Base-by-base conservation (phyloP, 2,797 vertebrate genomes). In the Platyrinchus mystaceus region DNA sequence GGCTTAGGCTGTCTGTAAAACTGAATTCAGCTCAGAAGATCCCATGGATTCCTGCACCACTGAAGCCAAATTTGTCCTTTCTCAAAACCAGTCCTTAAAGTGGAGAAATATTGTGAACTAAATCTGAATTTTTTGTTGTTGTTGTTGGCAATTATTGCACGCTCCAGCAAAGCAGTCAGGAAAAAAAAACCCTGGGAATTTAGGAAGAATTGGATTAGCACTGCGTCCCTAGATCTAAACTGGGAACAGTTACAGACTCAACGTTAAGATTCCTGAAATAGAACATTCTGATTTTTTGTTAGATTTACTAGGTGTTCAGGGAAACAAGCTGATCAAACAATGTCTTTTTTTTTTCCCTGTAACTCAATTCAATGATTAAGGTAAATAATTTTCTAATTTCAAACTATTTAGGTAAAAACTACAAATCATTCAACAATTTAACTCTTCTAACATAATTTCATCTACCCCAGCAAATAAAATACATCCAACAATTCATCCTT, bases 291-390 rank as follows among this genome's bases (percentile, higher is more conserved):
- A 7, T 5, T 13, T 64, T 69, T 56, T 36, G 8, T 43, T 36
- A 44, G 6, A n/a, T 89, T 59, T 87, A 36, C 53, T 69, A n/a
- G 7, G 7, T 52, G 23, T 52, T 80, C 6, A 75, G 4, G 26
- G n/a, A 59, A 66, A 68, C 50, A 1, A 62, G 4, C 11, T 18
- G 12, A n/a, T 34, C 1, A 62, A 27, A 55, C 16, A 55, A 11
- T 36, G 6, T 9, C 6, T 26, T 68, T 19, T 22, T 30, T 16
- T 2, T 7, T 4, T 10, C 10, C 10, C 8, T 1, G 0, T 27
- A 62, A 28, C 5, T 55, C 26, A 55, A 63, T 26, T 55, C 14
- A 49, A 20, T 37, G 18, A 34, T 34, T 34, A 52, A 63, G 1
- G 4, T 7, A 52, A 9, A 34, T 34, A 56, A 80, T 80, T 88